A percentile compares a stretch with the other conserved stretches of the same genome.
Conservation (phyloP, 2,113 vertebrate species). For the Castor canadensis region DNA sequence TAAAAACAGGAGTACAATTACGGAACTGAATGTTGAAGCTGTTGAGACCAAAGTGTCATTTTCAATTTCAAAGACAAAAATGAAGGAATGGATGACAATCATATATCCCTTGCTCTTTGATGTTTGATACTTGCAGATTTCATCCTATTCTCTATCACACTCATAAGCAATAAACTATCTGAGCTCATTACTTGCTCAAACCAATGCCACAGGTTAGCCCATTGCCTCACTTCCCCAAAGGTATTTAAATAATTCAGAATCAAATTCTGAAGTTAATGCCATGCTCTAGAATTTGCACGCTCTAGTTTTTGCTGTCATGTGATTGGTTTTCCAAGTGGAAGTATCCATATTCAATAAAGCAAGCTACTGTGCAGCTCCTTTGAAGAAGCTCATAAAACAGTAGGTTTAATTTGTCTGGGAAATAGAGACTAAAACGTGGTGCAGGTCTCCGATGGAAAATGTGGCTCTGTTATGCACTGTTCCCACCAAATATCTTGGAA, state of each 20-base stretch:
- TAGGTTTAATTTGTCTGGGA: conserved; percentile 84
- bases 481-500: conserved; percentile 86
- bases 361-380: conserved; percentile 81
- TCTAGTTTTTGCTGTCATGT: conserved; percentile 73
- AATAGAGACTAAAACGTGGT: conserved; percentile 75
- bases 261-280: conserved; percentile 64
- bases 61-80: not conserved
- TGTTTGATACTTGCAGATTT: not conserved
- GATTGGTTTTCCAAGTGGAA: conserved; percentile 77
- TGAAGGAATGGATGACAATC: not conserved
- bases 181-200: not conserved
- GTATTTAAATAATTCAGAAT: conserved; percentile 64
- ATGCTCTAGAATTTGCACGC: conserved; percentile 76
- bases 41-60: not conserved
- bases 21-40: not conserved
- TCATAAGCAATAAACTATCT: not conserved
- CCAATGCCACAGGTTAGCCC: not conserved
- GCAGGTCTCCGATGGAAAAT: conserved; percentile 84
- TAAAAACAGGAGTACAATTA: not conserved
- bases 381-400: conserved; percentile 85
- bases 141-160: rapidly evolving
- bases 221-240: not conserved
- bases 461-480: conserved; percentile 78
- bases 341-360: conserved; percentile 80
- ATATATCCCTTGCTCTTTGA: rapidly evolving